Evolutionary conservation across 2,797 vertebrate species (phyloP).

Genomic region (Anisognathus igniventris): DNA sequence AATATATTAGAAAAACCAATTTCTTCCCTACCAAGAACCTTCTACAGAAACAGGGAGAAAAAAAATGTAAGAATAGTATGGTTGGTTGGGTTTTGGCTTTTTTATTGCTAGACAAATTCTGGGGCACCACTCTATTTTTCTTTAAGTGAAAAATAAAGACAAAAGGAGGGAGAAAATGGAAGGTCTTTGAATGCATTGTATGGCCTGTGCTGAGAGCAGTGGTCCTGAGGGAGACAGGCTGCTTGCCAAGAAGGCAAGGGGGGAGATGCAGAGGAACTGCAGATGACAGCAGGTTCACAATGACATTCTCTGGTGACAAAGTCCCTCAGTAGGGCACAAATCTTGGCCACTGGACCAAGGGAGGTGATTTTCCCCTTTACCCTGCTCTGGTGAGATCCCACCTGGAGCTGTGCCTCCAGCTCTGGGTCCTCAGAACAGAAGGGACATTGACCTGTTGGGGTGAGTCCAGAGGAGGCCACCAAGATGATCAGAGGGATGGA

Average conservation of each 20-base stretch:
- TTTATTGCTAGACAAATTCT: background rate
- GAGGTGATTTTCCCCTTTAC: background rate
- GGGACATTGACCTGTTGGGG: background rate
- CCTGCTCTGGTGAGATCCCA: background rate
- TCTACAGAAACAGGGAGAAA: background rate
- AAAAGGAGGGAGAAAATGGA: background rate
- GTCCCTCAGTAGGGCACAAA: background rate
- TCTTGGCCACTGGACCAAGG: background rate
- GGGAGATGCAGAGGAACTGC: background rate
- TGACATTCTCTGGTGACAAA: background rate
- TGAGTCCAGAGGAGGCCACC: background rate
- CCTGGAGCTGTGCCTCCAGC: background rate
- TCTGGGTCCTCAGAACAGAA: background rate
- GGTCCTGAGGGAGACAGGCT: background rate
- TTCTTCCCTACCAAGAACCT: background rate
- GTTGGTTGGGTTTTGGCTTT: fast-evolving
- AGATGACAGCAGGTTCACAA: background rate
- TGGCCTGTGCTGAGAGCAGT: background rate
- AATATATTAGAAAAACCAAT: background rate
- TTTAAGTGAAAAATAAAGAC: background rate
- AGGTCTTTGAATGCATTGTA: background rate
- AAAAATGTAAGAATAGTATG: background rate
- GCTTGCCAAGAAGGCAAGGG: background rate
- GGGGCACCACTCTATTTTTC: background rate
- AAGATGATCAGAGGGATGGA: background rate